Base-by-base conservation (phyloP, 2,797 vertebrate genomes). In the Meriones psammophilus region DNA sequence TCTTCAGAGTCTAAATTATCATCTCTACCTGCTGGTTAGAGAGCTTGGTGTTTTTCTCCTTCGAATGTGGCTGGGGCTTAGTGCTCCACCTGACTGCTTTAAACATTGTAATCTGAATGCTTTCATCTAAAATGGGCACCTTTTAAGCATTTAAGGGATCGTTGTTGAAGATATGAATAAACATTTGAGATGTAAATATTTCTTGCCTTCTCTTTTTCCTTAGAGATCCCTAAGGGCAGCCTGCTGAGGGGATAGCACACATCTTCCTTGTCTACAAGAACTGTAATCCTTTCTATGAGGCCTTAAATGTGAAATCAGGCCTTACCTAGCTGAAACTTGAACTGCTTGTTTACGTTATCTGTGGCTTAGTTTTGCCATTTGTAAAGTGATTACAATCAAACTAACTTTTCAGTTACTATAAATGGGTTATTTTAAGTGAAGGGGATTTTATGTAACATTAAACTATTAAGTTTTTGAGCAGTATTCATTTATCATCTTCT, bases 41-140 rank as follows among this genome's bases (percentile, higher is more conserved):
- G 80, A 9, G 30, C 56, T 62, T 39, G 12, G 30, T 90, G n/a
- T 85, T 96, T 97, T 26, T 85, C 50, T 91, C 46, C 33, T 92
- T 94, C 6, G 26, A 96, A 58, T 30, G 17, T 26, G 3, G 18
- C 42, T 50, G 42, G 30, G 68, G 3, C 46, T 13, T 6, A 3
- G 13, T 1, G 28, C 39, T 22, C 92, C 17, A 66, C 28, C 33
- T 73, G 36, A 80, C 66, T 54, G 30, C 42, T 60, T 74, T 58
- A 77, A 60, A 36, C 13, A 50, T 15, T 81, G 17, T 56, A 81
- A 71, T 73, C 7, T 66, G 64, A 93, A 68, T 73, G 17, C 24
- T 24, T 88, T n/a, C 8, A 10, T 69, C 50, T 79, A 74, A 92
- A 85, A 83, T 15, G 86, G 24, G 33, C 36, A 81, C 10, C 39